A percentile compares a stretch with the other conserved stretches of the same genome.
Evolutionary conservation across 2,888 invertebrate genomes (phyloP).

Genomic region (Uloborus plumipes): DNA sequence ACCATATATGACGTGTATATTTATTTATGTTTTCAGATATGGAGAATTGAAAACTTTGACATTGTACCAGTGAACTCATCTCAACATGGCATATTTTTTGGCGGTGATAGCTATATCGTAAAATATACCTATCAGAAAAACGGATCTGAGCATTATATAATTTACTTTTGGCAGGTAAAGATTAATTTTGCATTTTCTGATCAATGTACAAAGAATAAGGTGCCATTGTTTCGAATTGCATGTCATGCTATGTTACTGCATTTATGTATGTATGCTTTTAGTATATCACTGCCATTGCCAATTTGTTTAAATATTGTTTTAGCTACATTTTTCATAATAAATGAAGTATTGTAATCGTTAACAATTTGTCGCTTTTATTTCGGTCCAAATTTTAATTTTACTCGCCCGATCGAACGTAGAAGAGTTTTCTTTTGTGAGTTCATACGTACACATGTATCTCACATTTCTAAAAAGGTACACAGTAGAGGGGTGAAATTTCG

Average conservation of each 20-base stretch:
- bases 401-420: too few species aligned
- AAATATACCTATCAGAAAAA: conserved; percentile 77
- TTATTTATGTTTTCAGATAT: conserved; percentile 66
- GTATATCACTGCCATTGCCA: too few species aligned
- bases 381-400: too few species aligned
- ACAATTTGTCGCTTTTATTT: too few species aligned
- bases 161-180: conserved; percentile 80
- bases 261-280: too few species aligned
- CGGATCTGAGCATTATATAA: conserved; percentile 75
- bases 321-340: too few species aligned
- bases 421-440: too few species aligned
- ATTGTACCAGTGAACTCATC: conserved; percentile 72
- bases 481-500: neutral
- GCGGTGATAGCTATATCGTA: conserved; percentile 79
- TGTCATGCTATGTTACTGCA: neutral
- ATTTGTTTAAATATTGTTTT: too few species aligned
- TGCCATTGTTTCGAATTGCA: neutral
- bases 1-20: too few species aligned
- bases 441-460: too few species aligned
- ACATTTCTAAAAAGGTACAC: too few species aligned
- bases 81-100: conserved; percentile 76
- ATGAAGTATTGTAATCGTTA: too few species aligned
- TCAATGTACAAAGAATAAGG: neutral
- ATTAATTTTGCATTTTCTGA: neutral
- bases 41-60: conserved; percentile 75